Percentiles rank a stretch among this genome's conserved stretches.
phyloP scores from a whole-genome alignment of 2,888 invertebrate species.

The Diaprepes abbreviatus region DNA sequence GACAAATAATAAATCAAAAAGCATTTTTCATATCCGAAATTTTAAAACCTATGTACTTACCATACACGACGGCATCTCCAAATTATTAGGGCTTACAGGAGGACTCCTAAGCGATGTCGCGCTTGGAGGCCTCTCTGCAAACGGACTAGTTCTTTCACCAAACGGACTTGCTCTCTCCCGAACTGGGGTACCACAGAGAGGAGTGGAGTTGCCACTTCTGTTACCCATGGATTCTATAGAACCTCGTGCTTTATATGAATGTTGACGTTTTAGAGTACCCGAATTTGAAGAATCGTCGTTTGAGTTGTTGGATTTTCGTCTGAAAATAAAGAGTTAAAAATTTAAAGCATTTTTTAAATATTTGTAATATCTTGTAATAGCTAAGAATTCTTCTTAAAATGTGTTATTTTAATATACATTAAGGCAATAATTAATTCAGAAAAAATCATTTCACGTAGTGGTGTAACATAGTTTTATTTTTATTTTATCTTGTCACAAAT shows the following conservation, averaged over 20 bases:
- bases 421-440: too few relatives aligned
- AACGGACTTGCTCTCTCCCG: conserved; percentile 69
- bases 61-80: conserved; percentile 65
- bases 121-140: conserved; percentile 61
- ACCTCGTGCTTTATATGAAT: conserved; percentile 69
- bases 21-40: too few relatives aligned
- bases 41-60: too few relatives aligned
- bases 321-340: conserved; percentile 4
- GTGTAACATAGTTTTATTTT: too few relatives aligned
- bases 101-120: conserved; percentile 60
- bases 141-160: conserved; percentile 59
- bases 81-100: conserved; percentile 53
- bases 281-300: conserved; percentile 65
- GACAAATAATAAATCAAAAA: too few relatives aligned
- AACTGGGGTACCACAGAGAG: conserved; percentile 69
- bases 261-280: conserved; percentile 74
- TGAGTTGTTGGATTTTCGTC: conserved; percentile 67
- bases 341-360: background rate
- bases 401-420: too few relatives aligned
- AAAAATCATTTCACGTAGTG: too few relatives aligned
- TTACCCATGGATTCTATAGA: conserved; percentile 56
- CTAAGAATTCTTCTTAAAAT: too few relatives aligned
- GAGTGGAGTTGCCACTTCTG: conserved; percentile 69
- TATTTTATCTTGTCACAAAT: too few relatives aligned
- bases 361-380: background rate